Evolutionary conservation across 2,888 invertebrate species (phyloP).

Genomic region (Xanthorhoe spadicearia): DNA sequence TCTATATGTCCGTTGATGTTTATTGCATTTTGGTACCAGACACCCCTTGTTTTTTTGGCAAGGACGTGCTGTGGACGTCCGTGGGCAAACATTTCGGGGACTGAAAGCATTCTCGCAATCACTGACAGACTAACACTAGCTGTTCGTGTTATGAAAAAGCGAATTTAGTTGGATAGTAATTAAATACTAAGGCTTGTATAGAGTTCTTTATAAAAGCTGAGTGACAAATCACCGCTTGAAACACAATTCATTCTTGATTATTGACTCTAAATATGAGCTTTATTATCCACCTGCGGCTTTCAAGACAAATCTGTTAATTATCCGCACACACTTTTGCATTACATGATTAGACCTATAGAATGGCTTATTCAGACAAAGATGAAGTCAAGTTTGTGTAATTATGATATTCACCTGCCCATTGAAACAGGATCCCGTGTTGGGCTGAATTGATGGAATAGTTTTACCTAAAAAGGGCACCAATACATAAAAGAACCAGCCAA

Average conservation of each 20-base stretch:
- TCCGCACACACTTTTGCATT: too few species aligned
- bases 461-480: neutral
- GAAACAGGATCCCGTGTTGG: neutral
- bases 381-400: neutral
- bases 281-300: too few species aligned
- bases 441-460: neutral
- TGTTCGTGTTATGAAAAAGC: neutral
- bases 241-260: too few species aligned
- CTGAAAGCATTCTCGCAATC: conserved; percentile 21
- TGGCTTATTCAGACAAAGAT: neutral
- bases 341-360: too few species aligned
- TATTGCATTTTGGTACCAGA: conserved; percentile 31
- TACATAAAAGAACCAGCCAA: neutral
- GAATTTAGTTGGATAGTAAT: neutral
- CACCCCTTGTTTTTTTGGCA: conserved; percentile 25
- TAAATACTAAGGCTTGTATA: too few species aligned
- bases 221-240: too few species aligned
- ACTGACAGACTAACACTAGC: conserved; percentile 8
- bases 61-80: conserved; percentile 18
- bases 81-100: conserved; percentile 28
- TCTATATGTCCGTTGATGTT: conserved; percentile 21
- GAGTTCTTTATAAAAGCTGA: too few species aligned
- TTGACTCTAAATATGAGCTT: too few species aligned
- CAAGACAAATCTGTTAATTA: too few species aligned
- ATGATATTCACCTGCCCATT: neutral